Evolutionary conservation across 2,797 vertebrate species (phyloP).

Genomic region (Lates japonicus): DNA sequence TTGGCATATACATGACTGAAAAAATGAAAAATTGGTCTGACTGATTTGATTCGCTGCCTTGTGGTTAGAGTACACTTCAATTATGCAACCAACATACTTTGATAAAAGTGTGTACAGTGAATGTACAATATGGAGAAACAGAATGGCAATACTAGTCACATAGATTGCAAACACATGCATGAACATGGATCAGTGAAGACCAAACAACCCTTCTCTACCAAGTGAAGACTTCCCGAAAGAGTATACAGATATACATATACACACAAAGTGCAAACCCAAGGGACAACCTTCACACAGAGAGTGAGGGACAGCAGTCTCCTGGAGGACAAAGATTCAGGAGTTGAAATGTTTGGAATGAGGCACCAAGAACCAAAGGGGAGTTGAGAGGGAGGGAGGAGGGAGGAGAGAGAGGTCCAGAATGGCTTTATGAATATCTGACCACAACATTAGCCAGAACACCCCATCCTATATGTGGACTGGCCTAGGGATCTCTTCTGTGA

Average conservation of each 20-base stretch:
- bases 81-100: too few relatives aligned
- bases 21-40: too few relatives aligned
- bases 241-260: neutral
- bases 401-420: too few relatives aligned
- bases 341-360: conserved; percentile 16
- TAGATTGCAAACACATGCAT: neutral
- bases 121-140: too few relatives aligned
- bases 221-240: neutral
- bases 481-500: conserved; percentile 16
- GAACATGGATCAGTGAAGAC: neutral
- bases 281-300: neutral
- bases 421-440: conserved; percentile 6
- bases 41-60: too few relatives aligned
- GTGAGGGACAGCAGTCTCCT: neutral
- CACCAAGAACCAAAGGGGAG: neutral
- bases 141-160: too few relatives aligned
- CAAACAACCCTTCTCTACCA: neutral
- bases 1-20: neutral
- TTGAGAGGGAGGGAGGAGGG: neutral
- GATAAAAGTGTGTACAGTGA: too few relatives aligned
- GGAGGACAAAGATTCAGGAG: conserved; percentile 15
- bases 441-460: conserved; percentile 2
- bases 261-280: neutral
- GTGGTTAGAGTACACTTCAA: too few relatives aligned
- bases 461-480: conserved; percentile 12